Conservation (phyloP, 2,113 vertebrate genomes). For the Sciurus niger region DNA sequence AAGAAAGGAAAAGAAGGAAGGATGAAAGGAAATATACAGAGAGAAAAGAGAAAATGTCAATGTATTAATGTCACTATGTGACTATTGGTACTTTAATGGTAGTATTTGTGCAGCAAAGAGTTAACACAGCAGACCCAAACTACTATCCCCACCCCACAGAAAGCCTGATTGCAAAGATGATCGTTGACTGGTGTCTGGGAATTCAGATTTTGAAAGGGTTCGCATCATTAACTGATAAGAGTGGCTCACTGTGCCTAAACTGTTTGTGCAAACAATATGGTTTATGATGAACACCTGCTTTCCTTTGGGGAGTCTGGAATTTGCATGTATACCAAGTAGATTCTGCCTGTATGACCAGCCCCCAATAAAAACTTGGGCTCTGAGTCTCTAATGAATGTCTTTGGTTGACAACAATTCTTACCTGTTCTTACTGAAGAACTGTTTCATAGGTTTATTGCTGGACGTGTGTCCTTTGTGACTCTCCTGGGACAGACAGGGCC, state of each 20-base stretch:
- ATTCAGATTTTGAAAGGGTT: not conserved
- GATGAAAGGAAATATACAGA: too few species aligned
- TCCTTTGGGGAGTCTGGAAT: conserved; percentile 36
- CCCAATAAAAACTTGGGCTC: not conserved
- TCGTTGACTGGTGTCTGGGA: not conserved
- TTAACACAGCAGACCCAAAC: not conserved
- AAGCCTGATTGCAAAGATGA: not conserved
- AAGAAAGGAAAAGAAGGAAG: too few species aligned
- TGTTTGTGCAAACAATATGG: conserved; percentile 19
- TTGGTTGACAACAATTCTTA: not conserved
- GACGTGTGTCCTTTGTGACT: not conserved
- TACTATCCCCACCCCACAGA: not conserved
- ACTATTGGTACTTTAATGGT: not conserved
- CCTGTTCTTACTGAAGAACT: not conserved
- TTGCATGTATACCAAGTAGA: not conserved
- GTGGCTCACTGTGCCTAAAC: not conserved
- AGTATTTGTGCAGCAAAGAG: not conserved
- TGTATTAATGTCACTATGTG: not conserved
- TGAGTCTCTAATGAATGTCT: not conserved
- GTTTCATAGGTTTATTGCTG: not conserved
- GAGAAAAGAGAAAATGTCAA: not conserved
- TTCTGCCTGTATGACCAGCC: not conserved
- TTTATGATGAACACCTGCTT: conserved; percentile 27
- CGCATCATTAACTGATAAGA: not conserved
- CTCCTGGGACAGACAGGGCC: not conserved